A percentile compares a stretch with the other conserved stretches of the same genome.
phyloP scores from a whole-genome alignment of 2,888 invertebrate species.

The Ophioninae sp. region DNA sequence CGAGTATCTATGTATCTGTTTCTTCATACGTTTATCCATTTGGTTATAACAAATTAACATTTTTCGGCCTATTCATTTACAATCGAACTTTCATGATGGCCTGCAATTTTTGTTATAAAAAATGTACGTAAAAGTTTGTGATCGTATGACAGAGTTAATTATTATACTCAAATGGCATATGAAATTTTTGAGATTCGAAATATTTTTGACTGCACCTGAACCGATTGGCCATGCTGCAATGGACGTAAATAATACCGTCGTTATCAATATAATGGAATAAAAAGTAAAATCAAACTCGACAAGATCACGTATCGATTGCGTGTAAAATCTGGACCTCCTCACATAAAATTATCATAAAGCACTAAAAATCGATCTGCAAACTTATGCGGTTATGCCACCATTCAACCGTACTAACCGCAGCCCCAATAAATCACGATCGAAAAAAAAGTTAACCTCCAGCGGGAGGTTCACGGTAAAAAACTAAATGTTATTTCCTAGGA shows the following conservation, averaged over 20 bases:
- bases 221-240: not conserved
- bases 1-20: too few relatives aligned
- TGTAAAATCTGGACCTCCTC: not conserved
- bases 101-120: not conserved
- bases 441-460: not conserved
- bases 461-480: too few relatives aligned
- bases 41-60: not conserved
- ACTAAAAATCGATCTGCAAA: not conserved
- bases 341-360: not conserved
- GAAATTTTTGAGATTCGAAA: not conserved
- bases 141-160: not conserved
- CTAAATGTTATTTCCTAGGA: too few relatives aligned
- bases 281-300: not conserved
- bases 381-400: not conserved
- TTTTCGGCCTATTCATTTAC: too few relatives aligned
- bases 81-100: not conserved
- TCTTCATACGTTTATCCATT: not conserved
- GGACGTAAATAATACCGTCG: not conserved
- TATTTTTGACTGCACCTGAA: not conserved
- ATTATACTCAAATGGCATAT: not conserved
- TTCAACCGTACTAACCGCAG: not conserved
- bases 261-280: not conserved
- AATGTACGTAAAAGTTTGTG: not conserved
- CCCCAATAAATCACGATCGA: not conserved
- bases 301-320: not conserved